A percentile compares a stretch with the other conserved stretches of the same genome.
phyloP scores from a whole-genome alignment of 2,797 vertebrate genomes.

The Acanthiza pusilla region DNA sequence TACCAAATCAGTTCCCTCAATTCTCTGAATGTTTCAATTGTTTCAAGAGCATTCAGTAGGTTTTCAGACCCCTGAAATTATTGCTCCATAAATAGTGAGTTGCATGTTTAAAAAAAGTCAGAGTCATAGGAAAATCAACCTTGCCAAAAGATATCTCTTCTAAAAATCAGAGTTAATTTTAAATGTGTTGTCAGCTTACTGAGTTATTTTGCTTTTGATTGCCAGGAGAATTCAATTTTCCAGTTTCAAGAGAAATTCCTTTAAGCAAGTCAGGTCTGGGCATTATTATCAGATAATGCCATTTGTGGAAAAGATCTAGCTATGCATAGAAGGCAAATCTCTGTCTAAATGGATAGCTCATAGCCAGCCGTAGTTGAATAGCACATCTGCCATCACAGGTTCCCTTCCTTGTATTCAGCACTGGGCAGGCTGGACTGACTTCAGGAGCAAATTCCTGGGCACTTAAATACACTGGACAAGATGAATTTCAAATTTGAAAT shows the following conservation, averaged over 20 bases:
- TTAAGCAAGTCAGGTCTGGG: background rate
- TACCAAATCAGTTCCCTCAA: background rate
- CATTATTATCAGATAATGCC: background rate
- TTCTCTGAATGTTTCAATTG: background rate
- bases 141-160: slow-evolving; percentile 24
- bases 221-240: slow-evolving; percentile 9
- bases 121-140: background rate
- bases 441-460: background rate
- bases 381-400: background rate
- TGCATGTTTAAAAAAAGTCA: background rate
- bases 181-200: slow-evolving; percentile 8
- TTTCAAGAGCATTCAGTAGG: background rate
- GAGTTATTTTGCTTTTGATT: slow-evolving; percentile 27
- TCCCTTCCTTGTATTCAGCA: background rate
- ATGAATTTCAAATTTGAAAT: background rate
- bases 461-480: background rate
- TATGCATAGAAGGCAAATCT: background rate
- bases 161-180: slow-evolving; percentile 42
- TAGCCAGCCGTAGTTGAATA: background rate
- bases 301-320: background rate
- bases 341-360: background rate
- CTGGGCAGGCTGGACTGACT: background rate
- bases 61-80: slow-evolving; percentile 1
- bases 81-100: background rate
- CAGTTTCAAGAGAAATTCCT: slow-evolving; percentile 10